Conservation (phyloP, 2,797 vertebrate genomes). For the Alauda arvensis region DNA sequence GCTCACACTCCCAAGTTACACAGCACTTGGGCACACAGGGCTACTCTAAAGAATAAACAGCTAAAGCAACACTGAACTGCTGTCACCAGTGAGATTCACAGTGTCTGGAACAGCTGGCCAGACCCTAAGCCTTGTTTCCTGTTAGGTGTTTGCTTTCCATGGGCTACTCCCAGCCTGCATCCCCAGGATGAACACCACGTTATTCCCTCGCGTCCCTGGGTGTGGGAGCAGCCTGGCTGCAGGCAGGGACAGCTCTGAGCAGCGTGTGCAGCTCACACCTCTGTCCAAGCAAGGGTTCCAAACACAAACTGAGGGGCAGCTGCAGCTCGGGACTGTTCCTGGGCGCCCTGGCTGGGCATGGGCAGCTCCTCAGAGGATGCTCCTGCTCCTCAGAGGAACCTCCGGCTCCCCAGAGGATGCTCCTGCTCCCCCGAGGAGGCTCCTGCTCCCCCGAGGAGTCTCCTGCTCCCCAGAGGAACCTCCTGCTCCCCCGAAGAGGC, state of each 20-base stretch:
- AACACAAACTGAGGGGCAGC: no score
- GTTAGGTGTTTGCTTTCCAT: not conserved
- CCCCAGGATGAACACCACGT: not conserved
- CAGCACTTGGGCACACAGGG: not conserved
- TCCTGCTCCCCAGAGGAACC: not conserved
- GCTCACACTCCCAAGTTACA: not conserved
- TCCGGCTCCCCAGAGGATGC: not conserved
- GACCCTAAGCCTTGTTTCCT: not conserved
- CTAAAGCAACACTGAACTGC: not conserved
- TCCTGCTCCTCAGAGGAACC: no score
- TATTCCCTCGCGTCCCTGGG: rapidly evolving
- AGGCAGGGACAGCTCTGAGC: not conserved
- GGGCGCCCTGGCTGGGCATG: not conserved
- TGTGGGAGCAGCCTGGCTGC: not conserved
- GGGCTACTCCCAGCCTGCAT: not conserved
- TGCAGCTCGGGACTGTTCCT: not conserved
- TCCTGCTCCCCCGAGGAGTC: no score
- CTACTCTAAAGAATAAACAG: not conserved
- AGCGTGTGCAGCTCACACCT: not conserved
- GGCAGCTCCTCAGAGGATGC: not conserved
- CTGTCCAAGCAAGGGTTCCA: rapidly evolving
- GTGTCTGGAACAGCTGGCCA: not conserved
- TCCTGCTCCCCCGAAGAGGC: not conserved
- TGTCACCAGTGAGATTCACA: not conserved
- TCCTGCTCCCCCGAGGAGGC: not conserved